These are phyloP conservation scores for Dipodomys merriami DNA, from an alignment of 2,113 vertebrate species.

Conservation along the genomic window DNA sequence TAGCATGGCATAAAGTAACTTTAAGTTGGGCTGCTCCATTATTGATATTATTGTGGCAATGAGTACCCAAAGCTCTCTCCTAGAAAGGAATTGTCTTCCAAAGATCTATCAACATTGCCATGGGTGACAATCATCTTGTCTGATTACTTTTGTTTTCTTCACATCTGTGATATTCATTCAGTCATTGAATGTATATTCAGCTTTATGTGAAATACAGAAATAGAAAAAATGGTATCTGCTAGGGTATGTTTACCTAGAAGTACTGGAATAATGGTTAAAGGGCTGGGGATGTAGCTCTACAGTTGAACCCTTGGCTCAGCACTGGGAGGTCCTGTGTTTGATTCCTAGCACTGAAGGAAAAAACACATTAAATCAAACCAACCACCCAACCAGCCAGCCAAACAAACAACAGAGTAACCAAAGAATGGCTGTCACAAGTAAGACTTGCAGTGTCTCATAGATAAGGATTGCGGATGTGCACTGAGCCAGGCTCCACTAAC, in stretches of 20 bases:
- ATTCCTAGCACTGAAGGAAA: neutral
- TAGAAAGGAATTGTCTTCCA: slow-evolving; percentile 6
- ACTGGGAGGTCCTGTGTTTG: neutral
- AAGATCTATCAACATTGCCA: neutral
- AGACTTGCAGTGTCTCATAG: neutral
- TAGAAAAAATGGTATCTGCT: neutral
- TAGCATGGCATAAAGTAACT: neutral
- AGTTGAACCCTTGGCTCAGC: neutral
- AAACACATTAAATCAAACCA: neutral
- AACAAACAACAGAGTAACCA: neutral
- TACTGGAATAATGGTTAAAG: neutral
- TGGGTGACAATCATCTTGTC: neutral
- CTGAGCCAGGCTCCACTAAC: neutral
- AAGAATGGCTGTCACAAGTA: neutral
- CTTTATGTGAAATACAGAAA: slow-evolving; percentile 1
- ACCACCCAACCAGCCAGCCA: neutral
- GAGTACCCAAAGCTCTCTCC: neutral
- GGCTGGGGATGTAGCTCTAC: no score
- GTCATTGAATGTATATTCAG: slow-evolving; percentile 3
- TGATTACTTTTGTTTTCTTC: neutral
- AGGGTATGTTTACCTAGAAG: neutral
- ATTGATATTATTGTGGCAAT: neutral
- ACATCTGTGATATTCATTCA: neutral
- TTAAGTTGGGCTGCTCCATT: neutral
- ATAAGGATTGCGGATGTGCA: neutral